These are phyloP conservation scores for Motacilla alba DNA, from an alignment of 2,113 vertebrate genomes.

Conservation along the genomic window DNA sequence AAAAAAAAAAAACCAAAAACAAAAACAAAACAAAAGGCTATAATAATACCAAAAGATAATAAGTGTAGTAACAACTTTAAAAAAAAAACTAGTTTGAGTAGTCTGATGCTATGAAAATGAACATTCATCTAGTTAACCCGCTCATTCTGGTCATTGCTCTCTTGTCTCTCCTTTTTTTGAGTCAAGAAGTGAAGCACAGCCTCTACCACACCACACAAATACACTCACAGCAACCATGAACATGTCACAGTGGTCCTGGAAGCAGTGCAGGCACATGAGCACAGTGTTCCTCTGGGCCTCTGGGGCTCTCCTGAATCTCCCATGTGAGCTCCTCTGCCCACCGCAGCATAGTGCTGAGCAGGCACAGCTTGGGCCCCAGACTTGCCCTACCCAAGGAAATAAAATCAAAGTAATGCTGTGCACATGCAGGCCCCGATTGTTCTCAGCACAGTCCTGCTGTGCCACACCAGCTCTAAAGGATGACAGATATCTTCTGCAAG, in stretches of 20 bases:
- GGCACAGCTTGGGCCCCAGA: rapidly evolving
- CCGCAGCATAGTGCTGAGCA: rapidly evolving
- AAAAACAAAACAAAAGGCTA: too few relatives aligned
- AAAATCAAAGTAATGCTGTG: background rate
- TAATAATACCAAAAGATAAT: background rate
- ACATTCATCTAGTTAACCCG: background rate
- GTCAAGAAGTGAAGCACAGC: background rate
- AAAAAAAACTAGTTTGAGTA: background rate
- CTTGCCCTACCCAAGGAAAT: background rate
- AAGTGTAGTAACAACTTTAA: background rate
- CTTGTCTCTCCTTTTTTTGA: background rate
- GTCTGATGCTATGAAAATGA: background rate
- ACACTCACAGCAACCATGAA: background rate
- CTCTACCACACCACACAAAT: background rate
- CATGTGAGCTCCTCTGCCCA: background rate
- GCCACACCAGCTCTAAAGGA: background rate
- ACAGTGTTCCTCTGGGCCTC: background rate
- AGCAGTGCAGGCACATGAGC: background rate
- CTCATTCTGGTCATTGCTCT: background rate
- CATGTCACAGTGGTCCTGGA: background rate
- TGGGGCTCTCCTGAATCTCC: background rate
- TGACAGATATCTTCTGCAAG: background rate
- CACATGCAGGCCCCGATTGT: background rate
- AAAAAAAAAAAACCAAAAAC: too few relatives aligned
- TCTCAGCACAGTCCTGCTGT: background rate